These are phyloP conservation scores for Cairina moschata DNA, from an alignment of 2,113 vertebrate genomes.

Conservation along the genomic window DNA sequence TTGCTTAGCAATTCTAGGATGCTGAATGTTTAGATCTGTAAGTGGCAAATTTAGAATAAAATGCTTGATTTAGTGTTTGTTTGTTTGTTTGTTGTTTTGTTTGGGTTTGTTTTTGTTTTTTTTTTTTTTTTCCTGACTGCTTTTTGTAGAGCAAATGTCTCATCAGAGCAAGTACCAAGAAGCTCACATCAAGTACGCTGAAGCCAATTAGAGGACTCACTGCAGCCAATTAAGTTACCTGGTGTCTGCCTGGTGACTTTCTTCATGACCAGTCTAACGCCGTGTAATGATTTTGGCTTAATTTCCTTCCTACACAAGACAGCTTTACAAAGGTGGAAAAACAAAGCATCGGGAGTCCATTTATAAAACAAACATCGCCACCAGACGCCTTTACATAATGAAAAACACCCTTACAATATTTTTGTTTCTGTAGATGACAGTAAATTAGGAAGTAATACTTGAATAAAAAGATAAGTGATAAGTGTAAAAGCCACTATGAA, in stretches of 20 bases:
- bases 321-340: not conserved
- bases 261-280: too few species aligned
- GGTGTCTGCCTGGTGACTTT: not conserved
- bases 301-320: not conserved
- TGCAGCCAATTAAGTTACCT: not conserved
- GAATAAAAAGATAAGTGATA: not conserved
- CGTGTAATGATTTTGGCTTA: not conserved
- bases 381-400: not conserved
- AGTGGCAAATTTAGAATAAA: not conserved
- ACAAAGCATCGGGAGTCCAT: not conserved
- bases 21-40: not conserved
- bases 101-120: too few species aligned
- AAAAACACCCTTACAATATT: not conserved
- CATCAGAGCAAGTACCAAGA: not conserved
- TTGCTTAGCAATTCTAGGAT: not conserved
- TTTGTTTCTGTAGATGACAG: not conserved
- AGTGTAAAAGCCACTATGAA: not conserved
- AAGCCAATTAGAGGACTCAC: too few species aligned
- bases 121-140: not conserved
- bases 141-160: not conserved
- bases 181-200: not conserved
- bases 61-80: not conserved
- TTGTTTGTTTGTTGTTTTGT: not conserved
- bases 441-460: not conserved
- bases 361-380: not conserved